These are phyloP conservation scores for Neosilurus mollespiculum DNA, from an alignment of 2,797 vertebrate genomes.

Conservation along the genomic window DNA sequence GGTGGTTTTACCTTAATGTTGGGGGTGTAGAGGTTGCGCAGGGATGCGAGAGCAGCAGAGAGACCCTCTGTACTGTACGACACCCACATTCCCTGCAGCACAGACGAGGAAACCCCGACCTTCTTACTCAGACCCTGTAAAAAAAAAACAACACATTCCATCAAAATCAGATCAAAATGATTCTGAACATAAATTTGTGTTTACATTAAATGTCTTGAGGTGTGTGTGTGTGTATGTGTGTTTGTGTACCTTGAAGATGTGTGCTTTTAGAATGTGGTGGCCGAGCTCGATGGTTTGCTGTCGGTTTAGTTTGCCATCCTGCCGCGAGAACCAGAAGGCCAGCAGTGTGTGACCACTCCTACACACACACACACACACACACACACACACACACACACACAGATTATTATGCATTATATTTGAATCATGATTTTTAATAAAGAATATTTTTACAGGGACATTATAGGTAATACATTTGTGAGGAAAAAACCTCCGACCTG, in stretches of 20 bases:
- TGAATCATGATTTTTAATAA: too few relatives aligned
- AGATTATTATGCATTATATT: neutral
- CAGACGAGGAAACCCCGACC: conserved; percentile 93
- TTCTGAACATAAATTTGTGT: neutral
- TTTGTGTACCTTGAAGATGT: conserved; percentile 90
- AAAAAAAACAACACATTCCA: neutral
- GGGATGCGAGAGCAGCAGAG: conserved; percentile 87
- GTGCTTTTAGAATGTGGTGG: conserved; percentile 97
- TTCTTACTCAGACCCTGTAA: conserved; percentile 93
- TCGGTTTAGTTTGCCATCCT: conserved; percentile 88
- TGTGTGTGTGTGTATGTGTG: conserved; percentile 11
- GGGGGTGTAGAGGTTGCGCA: conserved; percentile 94
- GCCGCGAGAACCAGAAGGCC: conserved; percentile 96
- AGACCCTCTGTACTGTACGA: conserved; percentile 93
- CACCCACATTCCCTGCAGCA: conserved; percentile 96
- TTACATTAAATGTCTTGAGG: too few relatives aligned
- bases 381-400: conserved; percentile 25
- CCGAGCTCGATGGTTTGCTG: conserved; percentile 95
- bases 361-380: conserved; percentile 25
- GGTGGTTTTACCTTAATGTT: conserved; percentile 88
- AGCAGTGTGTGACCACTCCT: conserved; percentile 95
- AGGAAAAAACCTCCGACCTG: conserved; percentile 71
- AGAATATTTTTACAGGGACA: too few relatives aligned
- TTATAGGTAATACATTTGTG: too few relatives aligned
- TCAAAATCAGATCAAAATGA: neutral